Evolutionary conservation across 2,113 vertebrate genomes (phyloP).

Genomic region (Montifringilla adamsi): DNA sequence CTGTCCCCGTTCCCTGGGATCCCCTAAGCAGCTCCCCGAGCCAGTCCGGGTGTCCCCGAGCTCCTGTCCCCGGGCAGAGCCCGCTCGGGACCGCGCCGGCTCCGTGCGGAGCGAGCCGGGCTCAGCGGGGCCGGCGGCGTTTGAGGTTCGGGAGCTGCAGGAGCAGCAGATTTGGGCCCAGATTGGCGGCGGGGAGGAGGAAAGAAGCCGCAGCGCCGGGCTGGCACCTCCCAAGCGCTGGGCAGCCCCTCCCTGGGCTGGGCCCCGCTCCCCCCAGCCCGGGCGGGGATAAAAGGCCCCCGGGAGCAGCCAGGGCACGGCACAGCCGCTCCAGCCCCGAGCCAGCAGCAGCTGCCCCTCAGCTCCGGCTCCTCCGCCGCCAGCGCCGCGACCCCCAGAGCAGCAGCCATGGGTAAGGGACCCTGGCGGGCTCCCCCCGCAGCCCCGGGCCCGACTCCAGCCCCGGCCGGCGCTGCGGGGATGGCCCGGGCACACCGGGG

Average conservation of each 20-base stretch:
- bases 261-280: neutral
- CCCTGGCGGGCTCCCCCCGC: neutral
- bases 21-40: neutral
- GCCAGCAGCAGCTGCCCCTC: neutral
- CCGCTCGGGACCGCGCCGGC: too few relatives aligned
- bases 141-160: neutral
- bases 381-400: neutral
- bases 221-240: slow-evolving; percentile 13
- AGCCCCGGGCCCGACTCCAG: neutral
- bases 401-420: slow-evolving; percentile 30
- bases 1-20: neutral
- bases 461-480: too few relatives aligned
- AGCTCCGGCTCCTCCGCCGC: neutral
- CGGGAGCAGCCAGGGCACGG: neutral
- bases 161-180: neutral
- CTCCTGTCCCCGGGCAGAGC: too few relatives aligned
- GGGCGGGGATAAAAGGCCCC: neutral
- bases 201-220: neutral
- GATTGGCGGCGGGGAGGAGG: neutral
- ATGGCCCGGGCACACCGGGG: too few relatives aligned
- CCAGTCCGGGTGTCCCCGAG: neutral
- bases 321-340: neutral
- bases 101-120: neutral
- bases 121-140: neutral
- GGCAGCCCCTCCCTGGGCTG: slow-evolving; percentile 26